A percentile compares a stretch with the other conserved stretches of the same genome.
These are phyloP conservation scores for Vanacampus margaritifer DNA, from an alignment of 2,113 vertebrate genomes.

Conservation along the genomic window DNA sequence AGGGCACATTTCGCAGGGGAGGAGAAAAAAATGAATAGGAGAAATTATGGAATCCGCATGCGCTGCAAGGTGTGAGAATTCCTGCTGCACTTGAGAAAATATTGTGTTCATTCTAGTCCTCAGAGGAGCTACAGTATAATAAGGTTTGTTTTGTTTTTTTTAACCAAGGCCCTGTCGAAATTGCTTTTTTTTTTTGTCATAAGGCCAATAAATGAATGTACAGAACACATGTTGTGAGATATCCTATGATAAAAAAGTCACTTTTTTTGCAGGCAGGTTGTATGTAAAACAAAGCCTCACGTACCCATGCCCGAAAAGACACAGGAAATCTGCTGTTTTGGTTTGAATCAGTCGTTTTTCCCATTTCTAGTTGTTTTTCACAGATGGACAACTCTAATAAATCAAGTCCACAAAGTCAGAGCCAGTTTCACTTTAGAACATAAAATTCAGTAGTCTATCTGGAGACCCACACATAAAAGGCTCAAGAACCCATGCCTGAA, in stretches of 20 bases:
- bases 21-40: background rate
- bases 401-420: background rate
- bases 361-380: background rate
- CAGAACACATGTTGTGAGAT: too few relatives aligned
- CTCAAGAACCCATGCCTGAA: background rate
- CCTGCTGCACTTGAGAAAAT: background rate
- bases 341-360: background rate
- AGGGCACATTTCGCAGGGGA: constrained; percentile 3
- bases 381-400: background rate
- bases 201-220: background rate
- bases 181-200: background rate
- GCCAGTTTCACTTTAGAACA: background rate
- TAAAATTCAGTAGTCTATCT: background rate
- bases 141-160: background rate
- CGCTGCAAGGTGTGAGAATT: constrained; percentile 7
- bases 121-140: background rate
- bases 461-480: background rate
- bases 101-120: background rate
- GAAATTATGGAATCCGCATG: constrained; percentile 23
- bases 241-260: too few relatives aligned
- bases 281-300: too few relatives aligned
- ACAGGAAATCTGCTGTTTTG: background rate
- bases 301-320: too few relatives aligned
- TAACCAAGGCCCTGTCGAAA: background rate
- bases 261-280: too few relatives aligned